Percentiles rank a stretch among this genome's conserved stretches.
phyloP scores from a whole-genome alignment of 2,888 invertebrate genomes.

The Tipula helvola region DNA sequence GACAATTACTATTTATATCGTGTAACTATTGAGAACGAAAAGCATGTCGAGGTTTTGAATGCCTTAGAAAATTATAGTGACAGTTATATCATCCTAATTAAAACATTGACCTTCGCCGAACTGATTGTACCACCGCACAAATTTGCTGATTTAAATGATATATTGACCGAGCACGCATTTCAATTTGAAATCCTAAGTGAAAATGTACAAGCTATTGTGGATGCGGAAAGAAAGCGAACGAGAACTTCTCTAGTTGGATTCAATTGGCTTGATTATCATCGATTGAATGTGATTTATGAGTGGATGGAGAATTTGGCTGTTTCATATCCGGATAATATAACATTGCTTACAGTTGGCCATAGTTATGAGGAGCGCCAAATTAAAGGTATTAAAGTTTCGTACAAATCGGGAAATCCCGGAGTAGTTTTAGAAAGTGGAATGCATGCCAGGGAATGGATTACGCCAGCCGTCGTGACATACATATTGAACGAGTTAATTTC shows the following conservation, averaged over 20 bases:
- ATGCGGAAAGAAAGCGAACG: slow-evolving; percentile 15
- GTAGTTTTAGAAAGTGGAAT: slow-evolving; percentile 29
- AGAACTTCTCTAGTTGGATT: slow-evolving; percentile 19
- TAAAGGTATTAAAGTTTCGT: slow-evolving; percentile 26
- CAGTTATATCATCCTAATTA: too few species aligned
- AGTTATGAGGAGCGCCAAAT: slow-evolving; percentile 38
- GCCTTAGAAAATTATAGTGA: too few species aligned
- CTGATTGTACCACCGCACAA: slow-evolving; percentile 11
- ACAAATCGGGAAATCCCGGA: slow-evolving; percentile 24
- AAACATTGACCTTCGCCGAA: too few species aligned
- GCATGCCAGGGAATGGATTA: slow-evolving; percentile 39
- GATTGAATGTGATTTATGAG: slow-evolving; percentile 31
- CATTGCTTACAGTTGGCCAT: slow-evolving; percentile 34
- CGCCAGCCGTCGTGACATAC: slow-evolving; percentile 37
- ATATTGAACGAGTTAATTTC: slow-evolving; percentile 40
- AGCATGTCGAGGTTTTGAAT: too few species aligned
- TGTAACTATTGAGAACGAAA: too few species aligned
- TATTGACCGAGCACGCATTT: slow-evolving; percentile 21
- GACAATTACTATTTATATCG: too few species aligned
- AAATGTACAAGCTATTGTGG: slow-evolving; percentile 27
- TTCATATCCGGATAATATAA: slow-evolving; percentile 32
- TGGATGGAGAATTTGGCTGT: slow-evolving; percentile 38
- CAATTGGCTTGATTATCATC: slow-evolving; percentile 21
- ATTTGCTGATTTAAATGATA: slow-evolving; percentile 14
- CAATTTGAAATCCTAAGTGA: slow-evolving; percentile 24